Conservation (phyloP, 2,113 vertebrate genomes). For the Tinamus guttatus region DNA sequence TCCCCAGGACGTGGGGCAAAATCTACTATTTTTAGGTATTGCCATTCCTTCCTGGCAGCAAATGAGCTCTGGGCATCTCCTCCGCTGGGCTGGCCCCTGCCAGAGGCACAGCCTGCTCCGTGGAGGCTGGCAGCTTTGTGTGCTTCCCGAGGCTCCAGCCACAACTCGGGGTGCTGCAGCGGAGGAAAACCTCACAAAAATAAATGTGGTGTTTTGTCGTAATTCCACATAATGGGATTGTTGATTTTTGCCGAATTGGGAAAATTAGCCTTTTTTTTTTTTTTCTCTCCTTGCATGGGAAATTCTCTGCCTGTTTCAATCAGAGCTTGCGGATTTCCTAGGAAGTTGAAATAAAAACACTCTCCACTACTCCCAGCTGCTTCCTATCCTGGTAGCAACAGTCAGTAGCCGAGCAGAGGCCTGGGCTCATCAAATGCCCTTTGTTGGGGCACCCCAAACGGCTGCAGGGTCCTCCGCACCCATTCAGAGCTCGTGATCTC, state of each 20-base stretch:
- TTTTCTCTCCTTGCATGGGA: neutral
- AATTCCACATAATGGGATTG: neutral
- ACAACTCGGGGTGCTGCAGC: neutral
- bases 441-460: neutral
- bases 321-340: neutral
- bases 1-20: neutral
- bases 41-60: neutral
- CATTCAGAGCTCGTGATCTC: neutral
- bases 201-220: neutral
- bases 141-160: accelerated
- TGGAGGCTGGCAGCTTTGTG: accelerated
- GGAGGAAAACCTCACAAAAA: neutral
- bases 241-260: neutral
- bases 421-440: neutral
- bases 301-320: neutral
- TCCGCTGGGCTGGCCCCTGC: neutral
- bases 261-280: neutral
- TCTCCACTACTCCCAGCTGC: neutral
- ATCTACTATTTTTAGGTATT: neutral
- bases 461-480: neutral
- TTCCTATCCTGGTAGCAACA: neutral
- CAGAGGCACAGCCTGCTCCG: neutral
- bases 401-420: neutral
- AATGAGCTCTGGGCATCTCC: neutral
- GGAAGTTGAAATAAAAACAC: neutral